Base-by-base conservation (phyloP, 2,797 vertebrate species). In the Hippocampus kuda region DNA sequence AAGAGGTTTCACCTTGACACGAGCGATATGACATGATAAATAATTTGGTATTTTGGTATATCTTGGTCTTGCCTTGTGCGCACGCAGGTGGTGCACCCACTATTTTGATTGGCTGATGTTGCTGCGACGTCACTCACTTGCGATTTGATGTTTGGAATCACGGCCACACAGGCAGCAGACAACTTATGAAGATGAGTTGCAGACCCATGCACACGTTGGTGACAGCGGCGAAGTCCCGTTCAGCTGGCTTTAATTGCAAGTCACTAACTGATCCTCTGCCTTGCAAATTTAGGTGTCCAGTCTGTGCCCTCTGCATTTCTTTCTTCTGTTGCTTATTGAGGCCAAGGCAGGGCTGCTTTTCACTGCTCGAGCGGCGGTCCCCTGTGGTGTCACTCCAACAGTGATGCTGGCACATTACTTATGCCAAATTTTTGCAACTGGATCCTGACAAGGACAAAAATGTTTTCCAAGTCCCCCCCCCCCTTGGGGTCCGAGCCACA, bases 381-480 rank as follows among this genome's bases (percentile, higher is more conserved):
- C 79, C 85, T 83, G 82, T 77, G 79, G 79, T 84, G 78, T 86
- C 82, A 81, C 83, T 81, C 73, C 72, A 77, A 84, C 82, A 85
- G 75, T 69, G 80, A 85, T 76, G 84, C 77, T 78, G 82, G 83
- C 85, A 87, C 77, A 82, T 84, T 86, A 85, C 82, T 72, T 76
- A 59, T 79, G 84, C 86, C 86, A 86, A 86, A 65, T 85, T 79
- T 60, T 72, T 74, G 81, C 24, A 69, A 77, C 75, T 74, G 70
- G 68, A 77, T 77, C 79, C 75, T 68, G 79, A 83, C 85, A 85
- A 85, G 85, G 85, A 86, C 85, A 82, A 84, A 83, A 85, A 81
- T 75, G 77, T 79, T 87, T 85, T 79, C 81, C 77, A 77, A 80
- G 74, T 78, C 20, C 67, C 86, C 85, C 81, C 66, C 81, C 66